phyloP scores from a whole-genome alignment of 2,797 vertebrate species.

The Chlorospingus flavigularis region DNA sequence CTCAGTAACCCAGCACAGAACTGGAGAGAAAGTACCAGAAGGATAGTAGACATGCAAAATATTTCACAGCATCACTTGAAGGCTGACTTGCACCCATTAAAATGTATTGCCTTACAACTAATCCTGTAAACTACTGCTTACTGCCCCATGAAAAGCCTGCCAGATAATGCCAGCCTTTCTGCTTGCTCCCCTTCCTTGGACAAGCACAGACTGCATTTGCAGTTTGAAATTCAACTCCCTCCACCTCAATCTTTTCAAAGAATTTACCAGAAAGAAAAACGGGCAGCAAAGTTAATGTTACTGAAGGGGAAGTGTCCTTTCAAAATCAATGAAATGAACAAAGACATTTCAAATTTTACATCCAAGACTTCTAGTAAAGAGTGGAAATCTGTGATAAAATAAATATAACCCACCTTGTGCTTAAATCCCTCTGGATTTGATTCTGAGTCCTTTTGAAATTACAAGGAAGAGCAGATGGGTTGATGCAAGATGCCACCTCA shows the following conservation, averaged over 20 bases:
- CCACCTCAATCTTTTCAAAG: background rate
- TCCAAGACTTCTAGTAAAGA: background rate
- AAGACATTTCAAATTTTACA: background rate
- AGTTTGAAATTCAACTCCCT: background rate
- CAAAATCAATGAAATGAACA: background rate
- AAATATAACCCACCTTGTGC: background rate
- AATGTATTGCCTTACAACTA: background rate
- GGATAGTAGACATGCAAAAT: background rate
- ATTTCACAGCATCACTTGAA: background rate
- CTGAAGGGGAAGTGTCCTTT: background rate
- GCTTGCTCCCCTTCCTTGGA: background rate
- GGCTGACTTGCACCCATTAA: background rate
- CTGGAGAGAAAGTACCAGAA: background rate
- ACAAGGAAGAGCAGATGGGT: background rate
- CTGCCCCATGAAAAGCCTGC: background rate
- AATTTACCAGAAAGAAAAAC: background rate
- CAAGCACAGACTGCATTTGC: background rate
- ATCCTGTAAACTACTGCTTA: background rate
- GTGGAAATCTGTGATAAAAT: background rate
- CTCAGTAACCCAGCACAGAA: background rate
- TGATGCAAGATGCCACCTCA: background rate
- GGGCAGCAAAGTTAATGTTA: background rate
- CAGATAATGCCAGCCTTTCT: background rate
- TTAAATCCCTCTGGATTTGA: background rate
- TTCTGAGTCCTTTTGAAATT: background rate